A percentile compares a stretch with the other conserved stretches of the same genome.
Evolutionary conservation across 1,140 invertebrate genomes (phyloP).

Genomic region (Calosoma granatense): DNA sequence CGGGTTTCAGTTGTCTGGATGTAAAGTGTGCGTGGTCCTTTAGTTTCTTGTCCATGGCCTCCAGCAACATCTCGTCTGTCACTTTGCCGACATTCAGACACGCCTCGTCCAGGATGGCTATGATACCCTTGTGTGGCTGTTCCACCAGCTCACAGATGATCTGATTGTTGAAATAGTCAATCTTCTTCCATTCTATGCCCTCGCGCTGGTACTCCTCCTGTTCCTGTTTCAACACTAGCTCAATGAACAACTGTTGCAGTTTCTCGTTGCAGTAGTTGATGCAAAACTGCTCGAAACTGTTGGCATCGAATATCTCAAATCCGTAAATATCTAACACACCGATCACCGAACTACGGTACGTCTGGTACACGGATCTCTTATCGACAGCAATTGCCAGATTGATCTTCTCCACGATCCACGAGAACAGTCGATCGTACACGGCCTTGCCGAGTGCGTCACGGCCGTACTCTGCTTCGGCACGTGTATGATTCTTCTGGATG

Average conservation of each 20-base stretch:
- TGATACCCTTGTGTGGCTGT: constrained; percentile 77
- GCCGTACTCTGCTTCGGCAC: constrained; percentile 78
- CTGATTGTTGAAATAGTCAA: constrained; percentile 90
- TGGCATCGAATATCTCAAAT: constrained; percentile 93
- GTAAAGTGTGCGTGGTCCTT: constrained; percentile 79
- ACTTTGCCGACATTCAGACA: constrained; percentile 90
- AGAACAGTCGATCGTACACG: constrained; percentile 84
- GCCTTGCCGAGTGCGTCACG: constrained; percentile 90
- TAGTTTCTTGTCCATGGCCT: constrained; percentile 88
- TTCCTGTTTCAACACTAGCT: constrained; percentile 90
- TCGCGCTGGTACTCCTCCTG: constrained; percentile 91
- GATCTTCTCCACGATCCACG: constrained; percentile 83
- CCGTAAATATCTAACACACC: constrained; percentile 96
- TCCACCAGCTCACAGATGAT: constrained; percentile 91
- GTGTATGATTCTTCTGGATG: constrained; percentile 83
- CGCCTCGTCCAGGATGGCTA: constrained; percentile 91
- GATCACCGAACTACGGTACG: constrained; percentile 75
- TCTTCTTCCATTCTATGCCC: constrained; percentile 83
- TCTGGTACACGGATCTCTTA: constrained; percentile 37
- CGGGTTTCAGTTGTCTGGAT: constrained; percentile 71
- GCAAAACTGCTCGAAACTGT: constrained; percentile 91
- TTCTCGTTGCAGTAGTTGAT: constrained; percentile 98
- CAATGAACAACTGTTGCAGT: constrained; percentile 91
- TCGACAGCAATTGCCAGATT: constrained; percentile 73
- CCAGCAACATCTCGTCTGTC: constrained; percentile 81